These are phyloP conservation scores for Ecdyonurus torrentis DNA, from an alignment of 2,888 invertebrate species.

Conservation along the genomic window DNA sequence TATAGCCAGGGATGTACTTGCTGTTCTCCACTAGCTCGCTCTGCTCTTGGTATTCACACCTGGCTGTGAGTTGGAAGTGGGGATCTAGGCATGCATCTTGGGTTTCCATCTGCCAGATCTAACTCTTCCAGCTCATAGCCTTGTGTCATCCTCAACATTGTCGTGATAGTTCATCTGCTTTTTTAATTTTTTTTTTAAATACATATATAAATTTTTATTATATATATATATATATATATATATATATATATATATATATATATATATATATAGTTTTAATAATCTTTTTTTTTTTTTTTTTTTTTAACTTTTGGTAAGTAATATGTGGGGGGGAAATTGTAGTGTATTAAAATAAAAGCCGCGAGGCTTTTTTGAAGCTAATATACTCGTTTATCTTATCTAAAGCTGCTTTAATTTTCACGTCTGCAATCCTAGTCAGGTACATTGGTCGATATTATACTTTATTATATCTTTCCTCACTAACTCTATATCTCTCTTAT, in stretches of 20 bases:
- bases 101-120: conserved; percentile 43
- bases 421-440: too few relatives aligned
- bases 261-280: too few relatives aligned
- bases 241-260: too few relatives aligned
- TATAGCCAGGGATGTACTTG: not conserved
- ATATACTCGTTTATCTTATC: not conserved
- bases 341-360: not conserved
- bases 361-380: not conserved
- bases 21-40: not conserved
- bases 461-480: not conserved
- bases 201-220: not conserved
- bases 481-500: too few relatives aligned
- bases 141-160: not conserved
- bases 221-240: too few relatives aligned
- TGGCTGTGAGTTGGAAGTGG: conserved; percentile 43
- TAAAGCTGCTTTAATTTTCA: not conserved
- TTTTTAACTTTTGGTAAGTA: not conserved
- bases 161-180: not conserved
- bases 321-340: not conserved
- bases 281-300: too few relatives aligned
- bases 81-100: conserved; percentile 38
- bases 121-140: conserved; percentile 52
- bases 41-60: not conserved
- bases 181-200: not conserved
- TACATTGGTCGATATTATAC: not conserved